Evolutionary conservation across 2,797 vertebrate genomes (phyloP).

Genomic region (Mionectes olivaceus): DNA sequence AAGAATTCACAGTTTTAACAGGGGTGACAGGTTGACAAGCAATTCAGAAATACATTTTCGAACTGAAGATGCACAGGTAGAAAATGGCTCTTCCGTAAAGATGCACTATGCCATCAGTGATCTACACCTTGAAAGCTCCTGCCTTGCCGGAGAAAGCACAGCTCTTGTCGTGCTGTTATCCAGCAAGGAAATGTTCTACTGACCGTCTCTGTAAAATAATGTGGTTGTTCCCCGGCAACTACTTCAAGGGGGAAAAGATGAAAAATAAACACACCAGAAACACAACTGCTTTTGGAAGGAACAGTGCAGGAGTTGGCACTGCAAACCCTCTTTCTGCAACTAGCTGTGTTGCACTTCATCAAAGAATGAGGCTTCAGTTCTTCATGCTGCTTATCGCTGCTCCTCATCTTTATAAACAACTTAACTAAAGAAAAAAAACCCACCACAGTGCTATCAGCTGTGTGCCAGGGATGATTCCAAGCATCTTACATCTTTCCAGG

Average conservation of each 20-base stretch:
- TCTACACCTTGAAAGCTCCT: not conserved
- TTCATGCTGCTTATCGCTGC: not conserved
- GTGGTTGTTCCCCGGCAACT: not conserved
- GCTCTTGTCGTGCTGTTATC: not conserved
- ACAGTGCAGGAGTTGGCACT: not conserved
- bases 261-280: not conserved
- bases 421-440: not conserved
- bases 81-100: not conserved
- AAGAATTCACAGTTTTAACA: not conserved
- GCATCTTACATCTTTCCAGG: not conserved
- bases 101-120: rapidly evolving
- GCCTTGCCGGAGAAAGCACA: not conserved
- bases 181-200: not conserved
- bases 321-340: not conserved
- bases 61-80: not conserved
- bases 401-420: not conserved
- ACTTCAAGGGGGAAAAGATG: not conserved
- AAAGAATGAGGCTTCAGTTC: not conserved
- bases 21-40: not conserved
- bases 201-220: not conserved
- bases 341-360: not conserved
- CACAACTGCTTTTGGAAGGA: not conserved
- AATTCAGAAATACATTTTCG: not conserved
- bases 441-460: rapidly evolving
- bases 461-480: not conserved